Evolutionary conservation across 2,113 vertebrate genomes (phyloP).

Genomic region (Tinamus guttatus): DNA sequence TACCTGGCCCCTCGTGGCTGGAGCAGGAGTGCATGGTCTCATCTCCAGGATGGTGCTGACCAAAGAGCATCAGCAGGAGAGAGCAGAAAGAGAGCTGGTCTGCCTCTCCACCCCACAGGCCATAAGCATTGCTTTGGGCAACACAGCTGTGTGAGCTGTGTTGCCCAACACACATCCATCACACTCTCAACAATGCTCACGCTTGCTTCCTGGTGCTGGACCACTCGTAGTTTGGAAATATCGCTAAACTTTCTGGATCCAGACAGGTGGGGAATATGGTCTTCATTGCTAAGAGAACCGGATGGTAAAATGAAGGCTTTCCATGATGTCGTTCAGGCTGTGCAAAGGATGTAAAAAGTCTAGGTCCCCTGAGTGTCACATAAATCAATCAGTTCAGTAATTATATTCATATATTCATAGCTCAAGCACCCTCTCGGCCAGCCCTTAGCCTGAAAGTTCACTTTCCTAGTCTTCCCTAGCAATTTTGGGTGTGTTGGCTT

Average conservation of each 20-base stretch:
- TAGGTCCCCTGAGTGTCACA: neutral
- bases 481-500: neutral
- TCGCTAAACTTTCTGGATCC: neutral
- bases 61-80: neutral
- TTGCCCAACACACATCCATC: no score
- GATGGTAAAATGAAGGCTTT: neutral
- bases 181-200: rapidly evolving
- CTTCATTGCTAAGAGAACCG: neutral
- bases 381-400: neutral
- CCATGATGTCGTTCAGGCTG: neutral
- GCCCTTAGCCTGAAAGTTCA: neutral
- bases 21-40: neutral
- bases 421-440: neutral
- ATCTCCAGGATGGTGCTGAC: neutral
- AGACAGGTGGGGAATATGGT: neutral
- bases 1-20: neutral
- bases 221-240: neutral
- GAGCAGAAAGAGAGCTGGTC: neutral
- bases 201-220: neutral
- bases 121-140: neutral
- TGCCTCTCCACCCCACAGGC: neutral
- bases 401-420: neutral
- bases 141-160: neutral
- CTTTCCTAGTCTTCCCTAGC: neutral
- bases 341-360: neutral